Conservation (phyloP, 1,140 invertebrate species). For the Helicorthomorpha holstii region DNA sequence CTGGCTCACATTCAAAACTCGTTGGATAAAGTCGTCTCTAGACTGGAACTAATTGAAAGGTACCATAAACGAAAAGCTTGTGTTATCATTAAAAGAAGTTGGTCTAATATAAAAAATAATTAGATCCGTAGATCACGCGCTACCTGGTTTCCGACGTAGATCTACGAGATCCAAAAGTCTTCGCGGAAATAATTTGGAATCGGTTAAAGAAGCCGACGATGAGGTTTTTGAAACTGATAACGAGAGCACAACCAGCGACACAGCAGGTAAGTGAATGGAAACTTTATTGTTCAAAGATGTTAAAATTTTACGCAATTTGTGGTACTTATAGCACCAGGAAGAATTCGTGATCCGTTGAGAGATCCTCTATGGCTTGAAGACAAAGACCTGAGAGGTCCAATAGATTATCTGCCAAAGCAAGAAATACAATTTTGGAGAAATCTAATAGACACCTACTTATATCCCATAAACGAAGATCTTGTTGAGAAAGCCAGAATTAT, state of each 20-base stretch:
- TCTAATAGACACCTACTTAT: conserved; percentile 78
- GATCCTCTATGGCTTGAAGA: conserved; percentile 94
- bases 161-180: no score
- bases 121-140: no score
- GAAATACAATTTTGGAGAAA: conserved; percentile 90
- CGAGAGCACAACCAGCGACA: no score
- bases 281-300: no score
- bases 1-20: conserved; percentile 67
- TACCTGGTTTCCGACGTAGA: conserved; percentile 34
- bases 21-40: conserved; percentile 55
- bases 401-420: conserved; percentile 59
- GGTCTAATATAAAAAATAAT: conserved; percentile 16
- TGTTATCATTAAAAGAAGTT: conserved; percentile 28
- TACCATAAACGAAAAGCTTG: conserved; percentile 20
- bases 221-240: not conserved
- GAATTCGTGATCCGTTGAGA: conserved; percentile 59
- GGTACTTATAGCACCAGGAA: conserved; percentile 39
- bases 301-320: not conserved
- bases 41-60: conserved; percentile 67
- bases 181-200: conserved; percentile 34
- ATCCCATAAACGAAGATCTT: conserved; percentile 83
- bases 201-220: not conserved
- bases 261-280: no score
- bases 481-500: conserved; percentile 77
- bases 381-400: conserved; percentile 68